Percentiles rank a stretch among this genome's conserved stretches.
phyloP scores from a whole-genome alignment of 2,113 vertebrate species.

The Lethenteron camtschaticum region DNA sequence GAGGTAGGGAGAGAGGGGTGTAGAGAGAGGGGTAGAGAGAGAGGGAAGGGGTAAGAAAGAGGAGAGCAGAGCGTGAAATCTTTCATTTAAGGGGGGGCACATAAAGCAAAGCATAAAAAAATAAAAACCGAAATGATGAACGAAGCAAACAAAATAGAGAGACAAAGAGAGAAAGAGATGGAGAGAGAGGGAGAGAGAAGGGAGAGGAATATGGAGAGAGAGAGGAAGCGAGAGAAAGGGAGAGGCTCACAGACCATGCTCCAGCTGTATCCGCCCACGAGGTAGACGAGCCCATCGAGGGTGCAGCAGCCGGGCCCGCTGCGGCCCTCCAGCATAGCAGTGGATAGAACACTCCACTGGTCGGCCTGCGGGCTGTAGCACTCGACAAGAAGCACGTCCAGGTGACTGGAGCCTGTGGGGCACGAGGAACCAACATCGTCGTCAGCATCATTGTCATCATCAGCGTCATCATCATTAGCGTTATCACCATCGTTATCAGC shows the following conservation, averaged over 20 bases:
- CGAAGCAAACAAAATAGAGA: too few species aligned
- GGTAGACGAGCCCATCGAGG: slow-evolving; percentile 77
- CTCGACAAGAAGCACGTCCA: slow-evolving; percentile 93
- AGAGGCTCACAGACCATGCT: slow-evolving; percentile 48
- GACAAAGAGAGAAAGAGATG: too few species aligned
- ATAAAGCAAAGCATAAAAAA: too few species aligned
- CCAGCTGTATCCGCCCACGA: slow-evolving; percentile 96
- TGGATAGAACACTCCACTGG: slow-evolving; percentile 96
- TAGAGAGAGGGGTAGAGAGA: too few species aligned
- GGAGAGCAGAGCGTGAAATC: too few species aligned
- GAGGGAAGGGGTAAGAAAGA: too few species aligned
- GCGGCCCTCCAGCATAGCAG: slow-evolving; percentile 84
- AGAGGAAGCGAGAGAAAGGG: background rate
- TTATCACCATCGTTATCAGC: too few species aligned
- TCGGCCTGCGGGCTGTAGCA: slow-evolving; percentile 92
- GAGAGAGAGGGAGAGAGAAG: background rate
- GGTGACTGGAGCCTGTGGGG: slow-evolving; percentile 70
- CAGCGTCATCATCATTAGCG: too few species aligned
- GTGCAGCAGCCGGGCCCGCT: slow-evolving; percentile 84
- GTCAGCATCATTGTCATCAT: too few species aligned
- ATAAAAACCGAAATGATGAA: too few species aligned
- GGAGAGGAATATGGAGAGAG: background rate
- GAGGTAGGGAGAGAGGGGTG: too few species aligned
- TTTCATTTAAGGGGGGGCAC: too few species aligned
- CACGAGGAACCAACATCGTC: background rate